These are phyloP conservation scores for Hephaestus fuliginosus DNA, from an alignment of 2,797 vertebrate genomes.

Conservation along the genomic window DNA sequence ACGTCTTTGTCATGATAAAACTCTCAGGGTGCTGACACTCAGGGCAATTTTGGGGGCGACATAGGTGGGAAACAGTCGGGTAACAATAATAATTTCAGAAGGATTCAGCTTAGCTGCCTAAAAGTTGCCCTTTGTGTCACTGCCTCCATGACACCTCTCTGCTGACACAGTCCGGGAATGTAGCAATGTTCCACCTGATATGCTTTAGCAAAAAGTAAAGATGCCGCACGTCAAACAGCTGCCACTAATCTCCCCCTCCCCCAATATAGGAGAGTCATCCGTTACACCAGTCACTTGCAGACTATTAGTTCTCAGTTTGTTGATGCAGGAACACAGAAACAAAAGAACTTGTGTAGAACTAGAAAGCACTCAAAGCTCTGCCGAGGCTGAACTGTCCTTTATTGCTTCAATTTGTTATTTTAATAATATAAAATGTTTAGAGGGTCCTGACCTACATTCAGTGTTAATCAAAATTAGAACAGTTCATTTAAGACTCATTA, in stretches of 20 bases:
- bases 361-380: not conserved
- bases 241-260: constrained; percentile 9
- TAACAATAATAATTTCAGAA: not conserved
- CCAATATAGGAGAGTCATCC: not conserved
- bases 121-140: constrained; percentile 40
- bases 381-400: not conserved
- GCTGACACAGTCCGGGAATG: constrained; percentile 78
- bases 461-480: too few relatives aligned
- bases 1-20: not conserved
- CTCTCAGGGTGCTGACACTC: constrained; percentile 30
- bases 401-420: not conserved
- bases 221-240: constrained; percentile 33
- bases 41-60: constrained; percentile 29
- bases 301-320: not conserved
- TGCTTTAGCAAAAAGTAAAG: constrained; percentile 79
- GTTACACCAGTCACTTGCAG: not conserved
- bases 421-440: not conserved
- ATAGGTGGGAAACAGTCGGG: not conserved
- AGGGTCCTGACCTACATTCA: not conserved
- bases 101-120: constrained; percentile 11
- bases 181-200: constrained; percentile 79
- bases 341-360: constrained; percentile 1
- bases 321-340: constrained; percentile 17
- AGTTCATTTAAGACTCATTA: not conserved
- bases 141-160: constrained; percentile 60